Evolutionary conservation across 2,113 vertebrate species (phyloP).

Genomic region (Alethe diademata): DNA sequence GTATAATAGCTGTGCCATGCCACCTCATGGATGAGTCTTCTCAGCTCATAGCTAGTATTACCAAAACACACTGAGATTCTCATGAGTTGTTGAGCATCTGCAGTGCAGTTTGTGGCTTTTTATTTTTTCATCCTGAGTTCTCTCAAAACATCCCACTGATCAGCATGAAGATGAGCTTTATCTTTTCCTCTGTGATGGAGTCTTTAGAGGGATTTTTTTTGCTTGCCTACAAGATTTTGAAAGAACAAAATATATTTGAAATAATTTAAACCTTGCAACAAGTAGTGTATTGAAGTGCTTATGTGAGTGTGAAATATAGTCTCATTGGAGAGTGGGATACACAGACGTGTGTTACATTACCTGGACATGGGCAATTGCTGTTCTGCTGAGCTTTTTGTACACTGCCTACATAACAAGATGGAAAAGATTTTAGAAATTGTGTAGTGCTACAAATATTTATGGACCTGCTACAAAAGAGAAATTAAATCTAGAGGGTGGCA

Average conservation of each 20-base stretch:
- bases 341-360: rapidly evolving
- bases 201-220: background rate
- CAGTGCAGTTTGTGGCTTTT: background rate
- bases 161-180: background rate
- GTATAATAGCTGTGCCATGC: background rate
- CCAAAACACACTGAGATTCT: background rate
- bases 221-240: background rate
- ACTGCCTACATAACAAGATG: background rate
- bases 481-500: background rate
- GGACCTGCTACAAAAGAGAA: background rate
- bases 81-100: background rate
- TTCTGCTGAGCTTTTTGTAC: background rate
- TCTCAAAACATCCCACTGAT: background rate
- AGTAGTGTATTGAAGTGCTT: background rate
- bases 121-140: background rate
- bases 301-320: background rate
- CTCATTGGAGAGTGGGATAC: background rate
- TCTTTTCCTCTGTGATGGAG: background rate
- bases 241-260: background rate
- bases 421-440: background rate
- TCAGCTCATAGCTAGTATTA: background rate
- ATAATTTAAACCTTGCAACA: background rate
- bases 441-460: background rate
- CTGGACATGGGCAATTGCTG: background rate
- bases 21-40: background rate